A percentile compares a stretch with the other conserved stretches of the same genome.
phyloP scores from a whole-genome alignment of 2,888 invertebrate genomes.

The Caenorhabditis sp. region DNA sequence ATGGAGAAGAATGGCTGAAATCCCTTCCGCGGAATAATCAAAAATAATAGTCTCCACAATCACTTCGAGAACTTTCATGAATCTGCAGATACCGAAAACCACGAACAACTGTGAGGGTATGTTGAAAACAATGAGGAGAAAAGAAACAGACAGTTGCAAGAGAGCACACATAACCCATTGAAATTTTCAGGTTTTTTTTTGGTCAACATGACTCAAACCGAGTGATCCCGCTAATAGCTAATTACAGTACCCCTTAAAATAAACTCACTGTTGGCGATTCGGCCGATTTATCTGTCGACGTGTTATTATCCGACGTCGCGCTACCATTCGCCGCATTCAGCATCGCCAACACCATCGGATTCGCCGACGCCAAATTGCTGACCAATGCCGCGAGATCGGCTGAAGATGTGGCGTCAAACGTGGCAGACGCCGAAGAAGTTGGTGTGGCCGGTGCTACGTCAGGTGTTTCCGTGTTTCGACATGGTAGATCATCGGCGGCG shows the following conservation, averaged over 20 bases:
- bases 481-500: not conserved
- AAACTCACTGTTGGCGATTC: not conserved
- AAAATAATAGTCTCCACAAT: too few species aligned
- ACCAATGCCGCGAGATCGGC: slow-evolving; percentile 39
- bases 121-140: too few species aligned
- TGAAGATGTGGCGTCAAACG: not conserved
- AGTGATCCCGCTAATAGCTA: too few species aligned
- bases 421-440: slow-evolving; percentile 4
- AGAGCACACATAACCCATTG: too few species aligned
- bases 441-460: not conserved
- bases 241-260: not conserved
- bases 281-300: not conserved
- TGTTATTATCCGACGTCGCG: not conserved
- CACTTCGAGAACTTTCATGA: too few species aligned
- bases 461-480: slow-evolving; percentile 20
- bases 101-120: too few species aligned
- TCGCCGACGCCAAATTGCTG: slow-evolving; percentile 38
- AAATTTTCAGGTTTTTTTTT: too few species aligned
- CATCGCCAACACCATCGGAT: slow-evolving; percentile 50
- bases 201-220: too few species aligned
- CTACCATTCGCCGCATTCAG: slow-evolving; percentile 14
- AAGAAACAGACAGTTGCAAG: too few species aligned
- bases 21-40: too few species aligned
- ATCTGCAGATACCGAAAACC: too few species aligned
- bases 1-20: too few species aligned